phyloP scores from a whole-genome alignment of 2,113 vertebrate genomes.

The Microcebus griseorufus region DNA sequence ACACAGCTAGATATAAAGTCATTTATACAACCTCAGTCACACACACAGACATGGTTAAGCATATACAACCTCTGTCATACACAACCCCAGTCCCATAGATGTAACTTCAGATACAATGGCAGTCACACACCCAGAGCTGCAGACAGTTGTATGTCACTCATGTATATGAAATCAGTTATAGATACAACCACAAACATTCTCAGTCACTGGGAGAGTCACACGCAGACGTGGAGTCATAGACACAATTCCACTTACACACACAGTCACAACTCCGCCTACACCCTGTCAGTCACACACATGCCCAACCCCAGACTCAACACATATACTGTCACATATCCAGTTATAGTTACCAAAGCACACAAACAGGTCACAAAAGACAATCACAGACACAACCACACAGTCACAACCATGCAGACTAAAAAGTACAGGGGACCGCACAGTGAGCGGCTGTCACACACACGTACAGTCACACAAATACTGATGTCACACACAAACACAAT shows the following conservation, averaged over 20 bases:
- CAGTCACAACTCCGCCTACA: slow-evolving; percentile 35
- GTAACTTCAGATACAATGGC: neutral
- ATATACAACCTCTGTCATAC: neutral
- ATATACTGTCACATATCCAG: neutral
- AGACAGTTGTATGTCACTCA: neutral
- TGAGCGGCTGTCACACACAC: neutral
- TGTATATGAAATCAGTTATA: neutral
- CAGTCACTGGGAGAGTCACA: neutral
- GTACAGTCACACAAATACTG: neutral
- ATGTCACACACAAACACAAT: neutral
- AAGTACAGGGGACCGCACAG: neutral
- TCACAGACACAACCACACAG: neutral
- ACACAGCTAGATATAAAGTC: neutral
- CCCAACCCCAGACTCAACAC: neutral
- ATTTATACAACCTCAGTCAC: neutral
- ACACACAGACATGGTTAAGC: neutral
- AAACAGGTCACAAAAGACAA: slow-evolving; percentile 36
- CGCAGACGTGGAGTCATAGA: neutral
- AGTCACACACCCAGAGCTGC: neutral
- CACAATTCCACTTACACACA: slow-evolving; percentile 35
- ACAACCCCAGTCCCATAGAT: neutral
- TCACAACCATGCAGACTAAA: neutral
- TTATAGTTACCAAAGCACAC: neutral
- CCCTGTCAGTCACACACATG: neutral
- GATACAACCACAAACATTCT: neutral